Base-by-base conservation (phyloP, 1,140 invertebrate species). In the Thrips palmi region DNA sequence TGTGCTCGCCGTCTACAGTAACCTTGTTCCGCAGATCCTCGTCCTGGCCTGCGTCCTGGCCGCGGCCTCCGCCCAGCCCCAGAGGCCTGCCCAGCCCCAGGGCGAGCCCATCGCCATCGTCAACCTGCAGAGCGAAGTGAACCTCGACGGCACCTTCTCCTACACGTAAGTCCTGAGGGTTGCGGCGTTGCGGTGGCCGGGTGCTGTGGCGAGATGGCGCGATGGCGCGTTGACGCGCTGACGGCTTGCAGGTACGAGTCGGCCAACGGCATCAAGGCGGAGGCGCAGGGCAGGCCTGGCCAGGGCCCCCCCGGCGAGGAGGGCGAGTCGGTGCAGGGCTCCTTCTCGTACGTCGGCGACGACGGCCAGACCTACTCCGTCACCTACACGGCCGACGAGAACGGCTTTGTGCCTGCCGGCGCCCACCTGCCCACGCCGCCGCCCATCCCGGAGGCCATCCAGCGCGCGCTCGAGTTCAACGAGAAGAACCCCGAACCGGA, bases 401-500 rank as follows among this genome's bases (percentile, higher is more conserved):
- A 70, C 41, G 77, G 77, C 18, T 82, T 81, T 49, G 70, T 70
- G 38, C 70, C 76, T 11, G 54, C 58, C 40, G 71, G 70, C 6
- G 68, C 57, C 2, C 70, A 74, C 50, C 49, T 75, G 17, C 83
- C 83, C 18, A 84, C 79, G 7, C 77, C 81, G 41, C 81, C 80
- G 1, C 80, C 81, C 29, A 75, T 86, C 29, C 80, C 78, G 32
- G 62, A 69, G 36, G 79, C 82, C 60, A 82, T 85, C 45, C 78
- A 82, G 56, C 80, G 80, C 53, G 77, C 77, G 37, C 60, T 86
- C 11, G 79, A 82, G n/a, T n/a, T n/a, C n/a, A n/a, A n/a, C n/a
- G n/a, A n/a, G n/a, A n/a, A n/a, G n/a, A n/a, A n/a, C n/a, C n/a
- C n/a, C n/a, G n/a, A n/a, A n/a, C n/a, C n/a, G n/a, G n/a, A n/a